A percentile compares a stretch with the other conserved stretches of the same genome.
These are phyloP conservation scores for Caiman crocodilus DNA, from an alignment of 2,797 vertebrate species.

Conservation along the genomic window DNA sequence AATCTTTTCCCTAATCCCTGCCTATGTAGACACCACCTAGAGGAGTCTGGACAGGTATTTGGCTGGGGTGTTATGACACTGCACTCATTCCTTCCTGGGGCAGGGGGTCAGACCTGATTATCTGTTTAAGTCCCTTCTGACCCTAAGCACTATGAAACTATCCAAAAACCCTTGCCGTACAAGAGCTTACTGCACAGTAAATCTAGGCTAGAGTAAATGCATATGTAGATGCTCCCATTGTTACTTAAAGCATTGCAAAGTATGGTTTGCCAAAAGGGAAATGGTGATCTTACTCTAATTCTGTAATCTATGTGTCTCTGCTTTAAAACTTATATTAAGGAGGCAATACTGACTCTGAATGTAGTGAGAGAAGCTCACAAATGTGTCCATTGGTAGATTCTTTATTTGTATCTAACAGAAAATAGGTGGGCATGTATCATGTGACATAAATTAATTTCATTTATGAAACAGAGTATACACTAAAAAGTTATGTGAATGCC, in stretches of 20 bases:
- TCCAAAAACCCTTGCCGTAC: no score
- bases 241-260: rapidly evolving
- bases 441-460: neutral
- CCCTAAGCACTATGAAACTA: no score
- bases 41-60: no score
- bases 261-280: neutral
- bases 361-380: neutral
- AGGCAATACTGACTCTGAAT: neutral
- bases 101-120: no score
- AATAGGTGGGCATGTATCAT: neutral
- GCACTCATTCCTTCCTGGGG: no score
- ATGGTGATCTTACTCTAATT: neutral
- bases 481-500: neutral
- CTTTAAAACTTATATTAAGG: neutral
- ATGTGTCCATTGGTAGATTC: neutral
- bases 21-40: no score
- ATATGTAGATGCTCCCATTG: neutral
- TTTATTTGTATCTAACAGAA: neutral
- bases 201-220: no score
- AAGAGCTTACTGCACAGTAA: no score
- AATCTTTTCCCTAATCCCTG: no score
- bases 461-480: neutral
- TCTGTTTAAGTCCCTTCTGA: no score
- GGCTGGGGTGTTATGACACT: no score
- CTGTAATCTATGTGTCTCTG: neutral